Evolutionary conservation across 2,888 invertebrate genomes (phyloP).

Genomic region (Melinaea menophilus): DNA sequence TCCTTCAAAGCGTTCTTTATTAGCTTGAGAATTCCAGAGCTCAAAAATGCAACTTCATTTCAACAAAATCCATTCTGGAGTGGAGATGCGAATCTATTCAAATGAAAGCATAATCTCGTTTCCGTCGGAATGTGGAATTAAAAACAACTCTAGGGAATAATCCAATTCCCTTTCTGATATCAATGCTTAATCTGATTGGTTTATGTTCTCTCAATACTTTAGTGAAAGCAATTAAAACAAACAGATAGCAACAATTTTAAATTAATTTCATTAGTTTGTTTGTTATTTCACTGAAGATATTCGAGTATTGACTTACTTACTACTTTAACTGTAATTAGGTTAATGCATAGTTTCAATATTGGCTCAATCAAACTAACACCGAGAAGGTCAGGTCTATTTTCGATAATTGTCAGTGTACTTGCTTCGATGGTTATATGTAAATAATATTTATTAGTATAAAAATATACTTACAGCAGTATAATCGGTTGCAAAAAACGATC

Average conservation of each 20-base stretch:
- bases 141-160: slow-evolving; percentile 23
- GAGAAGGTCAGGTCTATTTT: no score
- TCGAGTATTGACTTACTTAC: background rate
- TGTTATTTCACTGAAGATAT: background rate
- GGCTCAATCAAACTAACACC: background rate
- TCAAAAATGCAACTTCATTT: slow-evolving; percentile 15
- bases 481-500: slow-evolving; percentile 70
- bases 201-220: background rate
- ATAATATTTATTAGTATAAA: background rate
- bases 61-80: slow-evolving; percentile 11
- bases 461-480: slow-evolving; percentile 64
- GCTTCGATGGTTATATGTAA: no score
- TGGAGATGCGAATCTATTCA: slow-evolving; percentile 24
- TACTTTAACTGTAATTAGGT: background rate
- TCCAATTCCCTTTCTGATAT: slow-evolving; percentile 11
- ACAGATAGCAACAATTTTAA: background rate
- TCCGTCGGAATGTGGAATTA: slow-evolving; percentile 26
- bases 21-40: slow-evolving; percentile 7
- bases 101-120: slow-evolving; percentile 28
- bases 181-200: background rate
- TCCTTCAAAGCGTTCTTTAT: slow-evolving; percentile 5
- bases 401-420: no score
- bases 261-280: background rate
- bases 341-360: background rate
- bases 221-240: background rate